Base-by-base conservation (phyloP, 2,797 vertebrate species). In the Labeo calbasu region DNA sequence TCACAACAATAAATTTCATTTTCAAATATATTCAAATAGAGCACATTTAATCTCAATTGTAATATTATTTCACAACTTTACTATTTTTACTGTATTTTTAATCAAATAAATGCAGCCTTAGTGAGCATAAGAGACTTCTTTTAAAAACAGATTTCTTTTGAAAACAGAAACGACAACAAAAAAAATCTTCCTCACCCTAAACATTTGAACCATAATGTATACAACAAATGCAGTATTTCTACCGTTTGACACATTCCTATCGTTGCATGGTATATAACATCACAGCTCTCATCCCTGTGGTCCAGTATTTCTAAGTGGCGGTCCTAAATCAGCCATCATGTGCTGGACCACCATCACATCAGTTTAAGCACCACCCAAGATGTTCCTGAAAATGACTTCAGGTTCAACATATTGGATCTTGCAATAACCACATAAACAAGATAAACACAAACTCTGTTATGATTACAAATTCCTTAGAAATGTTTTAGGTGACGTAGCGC, bases 401-500 rank as follows among this genome's bases (percentile, higher is more conserved):
- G 53, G 21, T 70, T 82, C 46, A 76, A 85, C 28, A 61, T 53
- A 40, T 23, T n/a, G 61, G 65, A 72, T 80, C 50, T 85, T 59
- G 59, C 28, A 61, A 28, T 21, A 17, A 36, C 5, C 55, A 43
- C 68, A 69, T 69, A 85, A 85, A 85, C 79, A 71, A 63, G 43
- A 77, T 46, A 85, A 53, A 85, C 84, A 81, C 43, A 13, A 68
- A 68, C 51, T 48, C 73, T 68, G 32, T 77, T 72, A 82, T 48
- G 51, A 81, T 71, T 81, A 71, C 79, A 81, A 46, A 81, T n/a
- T 4, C 69, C 72, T 63, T 61, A 28, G 40, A 81, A 59, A 72
- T 61, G 53, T 32, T 59, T 59, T 13, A 19, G 66, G 40, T 57
- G 51, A 59, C 0, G 7, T 9, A 6, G 50, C 1, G 13, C 4